Conservation (phyloP, 2,888 invertebrate species). For the Hypolimnas misippus region DNA sequence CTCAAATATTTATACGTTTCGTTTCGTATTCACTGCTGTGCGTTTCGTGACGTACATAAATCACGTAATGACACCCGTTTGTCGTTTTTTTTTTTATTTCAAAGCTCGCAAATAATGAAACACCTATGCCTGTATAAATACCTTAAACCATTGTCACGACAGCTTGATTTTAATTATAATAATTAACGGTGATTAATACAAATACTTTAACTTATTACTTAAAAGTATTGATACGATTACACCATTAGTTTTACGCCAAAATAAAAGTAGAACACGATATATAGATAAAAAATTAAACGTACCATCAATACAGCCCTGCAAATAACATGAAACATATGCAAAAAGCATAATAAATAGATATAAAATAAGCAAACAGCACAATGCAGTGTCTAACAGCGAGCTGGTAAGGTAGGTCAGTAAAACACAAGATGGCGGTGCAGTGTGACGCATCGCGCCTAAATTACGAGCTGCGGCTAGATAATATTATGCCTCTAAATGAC, state of each 20-base stretch:
- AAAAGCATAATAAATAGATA: neutral
- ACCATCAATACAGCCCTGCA: constrained; percentile 2
- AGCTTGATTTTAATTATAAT: neutral
- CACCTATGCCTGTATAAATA: neutral
- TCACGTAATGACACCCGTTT: constrained; percentile 1
- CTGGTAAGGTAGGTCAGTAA: constrained; percentile 40
- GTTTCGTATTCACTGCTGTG: neutral
- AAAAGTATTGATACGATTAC: too few relatives aligned
- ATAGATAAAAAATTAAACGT: neutral
- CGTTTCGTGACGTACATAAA: constrained; percentile 2
- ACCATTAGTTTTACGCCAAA: neutral
- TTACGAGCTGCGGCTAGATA: constrained; percentile 12
- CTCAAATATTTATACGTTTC: constrained; percentile 18
- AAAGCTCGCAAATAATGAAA: neutral
- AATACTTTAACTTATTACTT: neutral
- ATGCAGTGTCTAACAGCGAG: constrained; percentile 20
- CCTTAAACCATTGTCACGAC: neutral
- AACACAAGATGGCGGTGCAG: constrained; percentile 29
- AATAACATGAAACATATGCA: neutral
- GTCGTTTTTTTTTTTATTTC: neutral
- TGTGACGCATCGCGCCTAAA: constrained; percentile 27
- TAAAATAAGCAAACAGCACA: neutral
- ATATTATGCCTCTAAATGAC: constrained; percentile 10
- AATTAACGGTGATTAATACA: neutral
- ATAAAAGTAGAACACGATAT: neutral